Percentiles rank a stretch among this genome's conserved stretches.
phyloP scores from a whole-genome alignment of 2,888 invertebrate species.

The Theretra japonica region DNA sequence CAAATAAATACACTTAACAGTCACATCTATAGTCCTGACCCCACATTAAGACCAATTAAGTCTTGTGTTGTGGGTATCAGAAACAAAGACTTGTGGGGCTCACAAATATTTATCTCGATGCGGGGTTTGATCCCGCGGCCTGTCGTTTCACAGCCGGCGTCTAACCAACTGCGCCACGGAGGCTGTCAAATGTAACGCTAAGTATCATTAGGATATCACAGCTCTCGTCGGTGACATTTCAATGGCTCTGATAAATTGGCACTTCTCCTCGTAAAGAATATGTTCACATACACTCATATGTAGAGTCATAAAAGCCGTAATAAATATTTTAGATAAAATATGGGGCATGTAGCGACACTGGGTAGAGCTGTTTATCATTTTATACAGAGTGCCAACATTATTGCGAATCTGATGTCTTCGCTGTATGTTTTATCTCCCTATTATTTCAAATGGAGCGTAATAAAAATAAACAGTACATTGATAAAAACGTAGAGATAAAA shows the following conservation, averaged over 20 bases:
- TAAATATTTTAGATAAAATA: constrained; percentile 25
- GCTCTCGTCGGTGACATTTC: neutral
- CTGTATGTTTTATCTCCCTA: constrained; percentile 7
- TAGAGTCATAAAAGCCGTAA: neutral
- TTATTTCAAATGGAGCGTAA: constrained; percentile 3
- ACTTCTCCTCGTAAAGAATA: constrained; percentile 7
- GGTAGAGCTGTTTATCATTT: constrained; percentile 18
- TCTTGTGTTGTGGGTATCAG: too few species aligned
- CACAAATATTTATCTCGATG: too few species aligned
- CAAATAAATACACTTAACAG: too few species aligned
- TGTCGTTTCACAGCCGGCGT: too few species aligned
- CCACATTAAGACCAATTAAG: too few species aligned
- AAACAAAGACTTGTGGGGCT: too few species aligned
- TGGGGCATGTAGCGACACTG: neutral
- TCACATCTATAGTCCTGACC: too few species aligned
- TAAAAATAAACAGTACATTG: constrained; percentile 3
- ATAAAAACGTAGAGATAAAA: neutral
- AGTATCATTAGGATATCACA: neutral
- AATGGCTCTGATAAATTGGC: constrained; percentile 7
- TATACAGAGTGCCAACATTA: constrained; percentile 22
- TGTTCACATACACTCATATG: constrained; percentile 1
- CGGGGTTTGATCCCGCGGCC: too few species aligned
- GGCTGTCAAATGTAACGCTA: too few species aligned
- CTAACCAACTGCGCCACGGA: too few species aligned
- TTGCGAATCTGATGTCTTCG: constrained; percentile 18